A percentile compares a stretch with the other conserved stretches of the same genome.
Evolutionary conservation across 2,888 invertebrate species (phyloP).

Genomic region (Sminthurides aquaticus): DNA sequence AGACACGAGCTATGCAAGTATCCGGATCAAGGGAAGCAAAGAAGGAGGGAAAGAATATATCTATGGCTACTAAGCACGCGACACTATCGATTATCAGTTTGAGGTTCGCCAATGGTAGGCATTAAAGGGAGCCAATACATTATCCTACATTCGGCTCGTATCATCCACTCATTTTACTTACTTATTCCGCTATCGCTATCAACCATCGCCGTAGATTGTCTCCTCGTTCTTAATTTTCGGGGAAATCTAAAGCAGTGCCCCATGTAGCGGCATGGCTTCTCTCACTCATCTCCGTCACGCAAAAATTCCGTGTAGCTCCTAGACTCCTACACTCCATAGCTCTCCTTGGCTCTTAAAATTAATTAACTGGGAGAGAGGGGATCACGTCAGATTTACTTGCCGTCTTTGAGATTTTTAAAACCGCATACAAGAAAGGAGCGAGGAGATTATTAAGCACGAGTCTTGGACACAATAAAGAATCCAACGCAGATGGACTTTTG

Average conservation of each 20-base stretch:
- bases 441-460: not conserved
- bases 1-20: not conserved
- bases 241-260: not conserved
- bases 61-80: not conserved
- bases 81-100: not conserved
- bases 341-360: not conserved
- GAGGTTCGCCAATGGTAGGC: not conserved
- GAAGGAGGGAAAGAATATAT: not conserved
- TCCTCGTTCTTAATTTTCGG: not conserved
- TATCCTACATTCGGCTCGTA: not conserved
- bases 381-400: not conserved
- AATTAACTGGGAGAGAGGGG: not conserved
- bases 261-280: not conserved
- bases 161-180: not conserved
- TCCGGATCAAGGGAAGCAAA: not conserved
- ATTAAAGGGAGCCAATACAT: not conserved
- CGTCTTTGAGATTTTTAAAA: not conserved
- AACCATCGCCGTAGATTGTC: not conserved
- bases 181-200: too few species aligned
- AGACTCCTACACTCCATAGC: not conserved
- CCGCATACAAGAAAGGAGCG: not conserved
- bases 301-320: too few species aligned
- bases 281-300: too few species aligned
- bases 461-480: not conserved
- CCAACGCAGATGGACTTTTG: not conserved